Conservation (phyloP, 2,113 vertebrate genomes). For the Microcebus ravelobensis region DNA sequence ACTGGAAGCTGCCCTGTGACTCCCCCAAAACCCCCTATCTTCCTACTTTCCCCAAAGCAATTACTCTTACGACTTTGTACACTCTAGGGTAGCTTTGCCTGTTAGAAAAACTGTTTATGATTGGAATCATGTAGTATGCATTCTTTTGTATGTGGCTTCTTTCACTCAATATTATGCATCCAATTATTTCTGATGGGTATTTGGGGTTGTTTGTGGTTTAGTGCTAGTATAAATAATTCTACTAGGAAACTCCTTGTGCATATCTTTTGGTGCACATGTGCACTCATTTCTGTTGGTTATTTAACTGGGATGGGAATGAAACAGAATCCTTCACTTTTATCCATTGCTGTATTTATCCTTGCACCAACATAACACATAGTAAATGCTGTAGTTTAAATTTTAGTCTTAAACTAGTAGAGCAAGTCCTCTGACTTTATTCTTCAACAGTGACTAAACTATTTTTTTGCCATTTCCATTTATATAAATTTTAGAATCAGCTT, state of each 20-base stretch:
- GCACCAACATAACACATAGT: background rate
- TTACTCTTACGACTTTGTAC: background rate
- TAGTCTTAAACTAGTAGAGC: background rate
- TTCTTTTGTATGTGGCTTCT: background rate
- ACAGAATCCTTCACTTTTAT: background rate
- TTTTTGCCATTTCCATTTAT: background rate
- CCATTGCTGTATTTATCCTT: background rate
- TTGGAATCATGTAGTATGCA: background rate
- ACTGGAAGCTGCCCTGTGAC: background rate
- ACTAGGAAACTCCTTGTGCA: rapidly evolving
- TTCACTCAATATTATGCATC: background rate
- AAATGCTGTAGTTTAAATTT: background rate
- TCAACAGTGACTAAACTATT: background rate
- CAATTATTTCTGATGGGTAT: background rate
- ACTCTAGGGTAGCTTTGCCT: background rate
- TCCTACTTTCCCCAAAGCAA: background rate
- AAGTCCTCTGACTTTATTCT: background rate
- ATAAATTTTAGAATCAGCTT: background rate
- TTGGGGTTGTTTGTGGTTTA: background rate
- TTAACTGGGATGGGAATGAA: background rate
- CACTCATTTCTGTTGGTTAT: background rate
- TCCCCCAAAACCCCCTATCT: background rate
- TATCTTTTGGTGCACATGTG: background rate
- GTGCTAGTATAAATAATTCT: too few species aligned
- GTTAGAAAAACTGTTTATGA: background rate